These are phyloP conservation scores for Solea solea DNA, from an alignment of 2,113 vertebrate genomes.

Conservation along the genomic window DNA sequence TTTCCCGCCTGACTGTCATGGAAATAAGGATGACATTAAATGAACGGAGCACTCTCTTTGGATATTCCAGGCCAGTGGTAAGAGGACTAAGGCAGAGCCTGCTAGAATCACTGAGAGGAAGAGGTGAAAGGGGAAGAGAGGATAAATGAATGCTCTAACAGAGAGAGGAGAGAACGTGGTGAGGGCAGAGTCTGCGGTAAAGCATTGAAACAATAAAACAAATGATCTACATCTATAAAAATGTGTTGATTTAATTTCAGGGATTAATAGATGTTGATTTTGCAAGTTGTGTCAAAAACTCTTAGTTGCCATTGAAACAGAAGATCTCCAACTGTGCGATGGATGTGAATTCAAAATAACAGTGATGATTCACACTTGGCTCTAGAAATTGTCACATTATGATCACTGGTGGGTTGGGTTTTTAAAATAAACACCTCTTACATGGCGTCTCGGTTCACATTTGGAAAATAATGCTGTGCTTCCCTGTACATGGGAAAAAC, in stretches of 20 bases:
- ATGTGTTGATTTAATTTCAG: slow-evolving; percentile 5
- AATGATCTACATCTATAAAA: slow-evolving; percentile 5
- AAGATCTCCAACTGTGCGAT: no score
- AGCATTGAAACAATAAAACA: no score
- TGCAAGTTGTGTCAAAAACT: no score
- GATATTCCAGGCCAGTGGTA: slow-evolving; percentile 53
- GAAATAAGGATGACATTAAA: slow-evolving; percentile 65
- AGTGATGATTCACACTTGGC: no score
- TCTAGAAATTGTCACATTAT: no score
- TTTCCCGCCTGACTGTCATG: slow-evolving; percentile 46
- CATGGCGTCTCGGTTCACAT: no score
- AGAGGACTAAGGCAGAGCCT: slow-evolving; percentile 15
- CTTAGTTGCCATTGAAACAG: no score
- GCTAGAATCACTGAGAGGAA: slow-evolving; percentile 28
- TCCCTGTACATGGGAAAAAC: not conserved
- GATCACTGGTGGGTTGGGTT: no score
- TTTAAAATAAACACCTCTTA: no score
- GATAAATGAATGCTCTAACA: slow-evolving; percentile 15
- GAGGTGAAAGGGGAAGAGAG: slow-evolving; percentile 31
- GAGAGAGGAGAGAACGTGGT: not conserved
- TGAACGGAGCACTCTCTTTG: slow-evolving; percentile 54
- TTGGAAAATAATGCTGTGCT: not conserved
- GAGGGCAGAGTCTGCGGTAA: not conserved
- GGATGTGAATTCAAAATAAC: no score
- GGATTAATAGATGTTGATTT: slow-evolving; percentile 22